Conservation (phyloP, 2,888 invertebrate genomes). For the Tipula confusa region DNA sequence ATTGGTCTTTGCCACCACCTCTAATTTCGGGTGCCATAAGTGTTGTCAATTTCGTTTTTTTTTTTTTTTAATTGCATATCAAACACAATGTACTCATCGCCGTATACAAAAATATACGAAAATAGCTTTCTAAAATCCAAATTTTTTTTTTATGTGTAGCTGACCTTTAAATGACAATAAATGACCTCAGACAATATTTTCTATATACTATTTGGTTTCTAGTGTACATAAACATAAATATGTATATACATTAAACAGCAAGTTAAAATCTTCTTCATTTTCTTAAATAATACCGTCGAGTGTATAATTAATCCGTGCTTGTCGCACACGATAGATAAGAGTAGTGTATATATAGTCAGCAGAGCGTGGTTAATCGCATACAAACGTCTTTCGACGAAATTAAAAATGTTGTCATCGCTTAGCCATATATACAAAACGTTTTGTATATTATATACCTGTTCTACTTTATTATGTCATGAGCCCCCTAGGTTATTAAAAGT, state of each 20-base stretch:
- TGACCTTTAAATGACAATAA: constrained; percentile 17
- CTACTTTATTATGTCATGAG: background rate
- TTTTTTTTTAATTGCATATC: background rate
- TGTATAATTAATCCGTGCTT: background rate
- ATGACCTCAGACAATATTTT: background rate
- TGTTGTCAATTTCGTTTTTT: background rate
- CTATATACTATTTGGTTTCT: background rate
- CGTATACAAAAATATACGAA: background rate
- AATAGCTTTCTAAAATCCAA: constrained; percentile 8
- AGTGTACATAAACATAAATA: background rate
- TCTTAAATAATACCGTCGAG: background rate
- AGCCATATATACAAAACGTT: no score
- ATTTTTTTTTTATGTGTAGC: background rate
- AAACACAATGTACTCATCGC: background rate
- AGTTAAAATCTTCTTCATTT: background rate
- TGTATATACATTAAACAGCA: background rate
- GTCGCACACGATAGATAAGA: background rate
- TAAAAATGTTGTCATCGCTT: background rate
- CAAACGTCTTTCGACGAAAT: background rate
- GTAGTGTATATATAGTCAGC: background rate
- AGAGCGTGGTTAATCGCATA: no score
- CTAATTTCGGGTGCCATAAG: background rate
- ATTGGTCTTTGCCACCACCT: background rate
- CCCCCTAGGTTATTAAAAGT: no score
- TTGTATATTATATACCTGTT: background rate